phyloP scores from a whole-genome alignment of 2,113 vertebrate species.

The Leptobrachium leishanense region DNA sequence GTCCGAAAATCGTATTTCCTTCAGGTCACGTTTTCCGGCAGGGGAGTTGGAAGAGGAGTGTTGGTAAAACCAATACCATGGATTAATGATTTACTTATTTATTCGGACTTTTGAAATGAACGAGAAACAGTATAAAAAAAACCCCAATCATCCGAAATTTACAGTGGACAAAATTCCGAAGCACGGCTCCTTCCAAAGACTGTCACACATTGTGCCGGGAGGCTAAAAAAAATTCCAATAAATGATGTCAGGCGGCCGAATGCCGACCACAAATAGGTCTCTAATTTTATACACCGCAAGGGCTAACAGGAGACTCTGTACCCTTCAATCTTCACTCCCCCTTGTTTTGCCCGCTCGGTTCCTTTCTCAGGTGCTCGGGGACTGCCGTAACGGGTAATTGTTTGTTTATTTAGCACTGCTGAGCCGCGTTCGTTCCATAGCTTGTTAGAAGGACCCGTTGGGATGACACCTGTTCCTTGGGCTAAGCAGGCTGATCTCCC shows the following conservation, averaged over 20 bases:
- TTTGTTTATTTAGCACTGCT: constrained; percentile 55
- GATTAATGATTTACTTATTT: too few species aligned
- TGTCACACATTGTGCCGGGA: neutral
- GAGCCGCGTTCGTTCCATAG: constrained; percentile 44
- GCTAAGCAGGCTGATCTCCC: constrained; percentile 30
- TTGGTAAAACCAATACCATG: too few species aligned
- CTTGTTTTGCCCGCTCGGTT: neutral
- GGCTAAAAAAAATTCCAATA: neutral
- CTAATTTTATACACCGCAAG: neutral
- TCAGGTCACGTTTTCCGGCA: too few species aligned
- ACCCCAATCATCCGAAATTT: too few species aligned
- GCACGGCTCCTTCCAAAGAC: neutral
- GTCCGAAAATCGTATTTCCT: too few species aligned
- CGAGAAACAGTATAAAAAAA: too few species aligned
- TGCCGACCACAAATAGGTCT: neutral
- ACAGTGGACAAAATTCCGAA: neutral
- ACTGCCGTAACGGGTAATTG: constrained; percentile 56
- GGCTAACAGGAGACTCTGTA: neutral
- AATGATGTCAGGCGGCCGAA: neutral
- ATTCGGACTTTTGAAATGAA: too few species aligned
- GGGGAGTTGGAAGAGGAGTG: too few species aligned
- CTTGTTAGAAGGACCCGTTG: constrained; percentile 48
- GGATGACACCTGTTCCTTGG: constrained; percentile 28
- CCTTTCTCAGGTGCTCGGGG: constrained; percentile 21
- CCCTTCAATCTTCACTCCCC: neutral